Percentiles rank a stretch among this genome's conserved stretches.
phyloP scores from a whole-genome alignment of 1,140 invertebrate species.

The Ephestia elutella region DNA sequence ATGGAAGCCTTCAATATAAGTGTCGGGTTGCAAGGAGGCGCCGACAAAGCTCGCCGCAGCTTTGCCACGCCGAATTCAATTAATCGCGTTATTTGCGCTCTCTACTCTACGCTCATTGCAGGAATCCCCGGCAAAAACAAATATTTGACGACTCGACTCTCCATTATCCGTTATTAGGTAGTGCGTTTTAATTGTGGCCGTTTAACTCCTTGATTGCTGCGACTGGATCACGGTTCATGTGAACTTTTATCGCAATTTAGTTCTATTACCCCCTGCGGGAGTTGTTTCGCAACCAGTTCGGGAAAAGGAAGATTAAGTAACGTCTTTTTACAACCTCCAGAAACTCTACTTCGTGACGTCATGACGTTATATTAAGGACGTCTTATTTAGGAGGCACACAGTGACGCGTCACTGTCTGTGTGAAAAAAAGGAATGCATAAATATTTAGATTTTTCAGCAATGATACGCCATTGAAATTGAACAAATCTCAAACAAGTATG shows the following conservation, averaged over 20 bases:
- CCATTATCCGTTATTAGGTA: conserved; percentile 65
- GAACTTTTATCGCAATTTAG: conserved; percentile 12
- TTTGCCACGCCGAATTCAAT: conserved; percentile 71
- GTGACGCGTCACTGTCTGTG: no score
- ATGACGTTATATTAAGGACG: no score
- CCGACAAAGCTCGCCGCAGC: conserved; percentile 63
- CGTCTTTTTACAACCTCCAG: no score
- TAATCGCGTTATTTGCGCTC: conserved; percentile 69
- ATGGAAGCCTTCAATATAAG: conserved; percentile 37
- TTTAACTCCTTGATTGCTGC: conserved; percentile 24
- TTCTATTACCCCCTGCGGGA: background rate
- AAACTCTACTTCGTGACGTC: no score
- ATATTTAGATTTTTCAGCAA: no score
- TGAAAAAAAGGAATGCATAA: no score
- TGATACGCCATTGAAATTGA: background rate
- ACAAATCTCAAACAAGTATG: conserved; percentile 8
- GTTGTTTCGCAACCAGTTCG: background rate
- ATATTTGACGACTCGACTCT: conserved; percentile 58
- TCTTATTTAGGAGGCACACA: no score
- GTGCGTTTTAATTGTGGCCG: conserved; percentile 41
- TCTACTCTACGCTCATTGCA: conserved; percentile 43
- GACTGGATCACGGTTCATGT: conserved; percentile 7
- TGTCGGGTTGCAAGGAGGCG: conserved; percentile 53
- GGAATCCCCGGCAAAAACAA: conserved; percentile 65
- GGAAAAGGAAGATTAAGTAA: background rate